A percentile compares a stretch with the other conserved stretches of the same genome.
Evolutionary conservation across 2,113 vertebrate species (phyloP).

Genomic region (Carassius carassius): DNA sequence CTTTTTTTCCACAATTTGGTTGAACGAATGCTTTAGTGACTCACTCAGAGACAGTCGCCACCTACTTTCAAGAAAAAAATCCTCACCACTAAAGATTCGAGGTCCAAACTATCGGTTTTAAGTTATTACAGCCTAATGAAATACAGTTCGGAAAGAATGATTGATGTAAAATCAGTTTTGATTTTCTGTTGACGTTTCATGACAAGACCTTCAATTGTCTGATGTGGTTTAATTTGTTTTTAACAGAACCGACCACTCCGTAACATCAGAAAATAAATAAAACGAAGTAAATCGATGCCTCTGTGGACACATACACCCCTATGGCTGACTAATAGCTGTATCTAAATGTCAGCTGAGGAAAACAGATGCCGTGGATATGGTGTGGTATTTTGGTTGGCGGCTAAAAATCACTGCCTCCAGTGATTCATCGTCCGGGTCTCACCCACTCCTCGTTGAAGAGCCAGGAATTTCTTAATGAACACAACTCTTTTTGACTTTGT

Average conservation of each 20-base stretch:
- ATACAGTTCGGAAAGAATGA: not conserved
- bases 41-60: not conserved
- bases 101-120: not conserved
- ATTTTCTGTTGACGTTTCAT: not conserved
- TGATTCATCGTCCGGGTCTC: constrained; percentile 52
- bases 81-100: not conserved
- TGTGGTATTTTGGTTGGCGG: constrained; percentile 56
- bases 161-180: not conserved
- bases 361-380: constrained; percentile 49
- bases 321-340: constrained; percentile 52
- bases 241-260: constrained; percentile 24
- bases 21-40: not conserved
- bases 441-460: constrained; percentile 43
- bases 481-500: constrained; percentile 40
- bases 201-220: not conserved
- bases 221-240: not conserved
- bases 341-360: constrained; percentile 59
- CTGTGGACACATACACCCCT: constrained; percentile 42
- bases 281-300: constrained; percentile 16
- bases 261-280: constrained; percentile 27
- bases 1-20: not conserved
- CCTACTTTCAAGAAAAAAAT: not conserved
- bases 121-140: not conserved
- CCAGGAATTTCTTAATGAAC: constrained; percentile 53
- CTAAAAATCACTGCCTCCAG: constrained; percentile 54